A percentile compares a stretch with the other conserved stretches of the same genome.
phyloP scores from a whole-genome alignment of 2,113 vertebrate genomes.

The Callorhinus ursinus region DNA sequence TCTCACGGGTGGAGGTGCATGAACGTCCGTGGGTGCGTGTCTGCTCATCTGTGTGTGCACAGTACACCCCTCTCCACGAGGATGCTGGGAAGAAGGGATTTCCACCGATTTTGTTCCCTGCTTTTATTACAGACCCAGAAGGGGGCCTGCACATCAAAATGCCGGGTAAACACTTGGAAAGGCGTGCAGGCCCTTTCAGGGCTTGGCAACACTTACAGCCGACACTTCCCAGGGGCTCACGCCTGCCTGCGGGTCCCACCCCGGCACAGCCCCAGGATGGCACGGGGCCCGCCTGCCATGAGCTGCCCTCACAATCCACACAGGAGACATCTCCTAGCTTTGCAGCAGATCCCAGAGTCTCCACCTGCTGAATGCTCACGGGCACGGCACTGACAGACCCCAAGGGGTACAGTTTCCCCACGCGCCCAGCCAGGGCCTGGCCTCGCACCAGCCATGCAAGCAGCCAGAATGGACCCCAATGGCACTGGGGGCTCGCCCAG shows the following conservation, averaged over 20 bases:
- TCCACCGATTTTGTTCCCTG: accelerated
- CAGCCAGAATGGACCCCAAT: slow-evolving; percentile 36
- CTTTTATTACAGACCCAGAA: neutral
- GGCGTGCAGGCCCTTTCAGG: accelerated
- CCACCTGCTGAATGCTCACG: neutral
- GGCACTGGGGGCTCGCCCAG: neutral
- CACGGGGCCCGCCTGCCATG: slow-evolving; percentile 18
- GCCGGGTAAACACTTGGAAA: too few relatives aligned
- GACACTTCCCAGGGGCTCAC: accelerated
- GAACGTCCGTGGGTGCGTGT: accelerated
- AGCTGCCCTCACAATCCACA: slow-evolving; percentile 30
- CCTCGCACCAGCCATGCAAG: neutral
- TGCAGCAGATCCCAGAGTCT: neutral
- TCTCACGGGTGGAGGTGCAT: too few relatives aligned
- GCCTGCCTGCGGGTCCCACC: neutral
- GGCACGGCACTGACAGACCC: neutral
- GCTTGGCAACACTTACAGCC: neutral
- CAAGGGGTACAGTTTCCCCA: neutral
- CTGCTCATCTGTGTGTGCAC: accelerated
- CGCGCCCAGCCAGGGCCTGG: slow-evolving; percentile 17
- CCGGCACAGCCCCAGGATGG: accelerated
- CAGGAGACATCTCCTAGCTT: neutral
- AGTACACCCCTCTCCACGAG: accelerated
- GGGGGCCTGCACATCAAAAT: accelerated
- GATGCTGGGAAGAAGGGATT: accelerated